A percentile compares a stretch with the other conserved stretches of the same genome.
These are phyloP conservation scores for Halisarca cf. caerulea DNA, from an alignment of 37 sponge, comb jelly and placozoan species.

Conservation along the genomic window DNA sequence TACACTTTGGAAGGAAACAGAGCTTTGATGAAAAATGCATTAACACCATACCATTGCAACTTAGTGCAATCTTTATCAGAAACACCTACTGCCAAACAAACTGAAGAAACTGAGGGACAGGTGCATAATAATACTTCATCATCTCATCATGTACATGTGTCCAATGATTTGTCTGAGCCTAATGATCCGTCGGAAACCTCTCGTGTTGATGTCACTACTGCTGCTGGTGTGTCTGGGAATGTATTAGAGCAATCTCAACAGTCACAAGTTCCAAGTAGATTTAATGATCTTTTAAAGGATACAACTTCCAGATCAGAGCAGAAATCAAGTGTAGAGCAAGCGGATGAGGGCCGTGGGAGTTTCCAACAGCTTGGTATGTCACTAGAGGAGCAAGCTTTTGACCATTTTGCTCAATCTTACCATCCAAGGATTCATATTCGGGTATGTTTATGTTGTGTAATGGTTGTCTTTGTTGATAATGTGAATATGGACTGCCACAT, in stretches of 20 bases:
- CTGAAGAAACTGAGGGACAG: neutral
- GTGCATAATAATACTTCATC: neutral
- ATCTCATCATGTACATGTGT: neutral
- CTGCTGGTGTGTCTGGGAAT: neutral
- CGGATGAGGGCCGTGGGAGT: too few relatives aligned
- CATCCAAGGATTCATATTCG: too few relatives aligned
- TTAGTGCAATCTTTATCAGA: neutral
- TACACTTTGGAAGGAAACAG: neutral
- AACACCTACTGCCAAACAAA: neutral
- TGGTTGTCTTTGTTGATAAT: too few relatives aligned
- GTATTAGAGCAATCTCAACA: neutral
- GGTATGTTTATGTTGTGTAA: too few relatives aligned
- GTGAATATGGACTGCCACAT: too few relatives aligned
- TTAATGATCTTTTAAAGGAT: too few relatives aligned
- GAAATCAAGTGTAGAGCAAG: too few relatives aligned
- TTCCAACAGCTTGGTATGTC: too few relatives aligned
- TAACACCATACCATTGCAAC: neutral
- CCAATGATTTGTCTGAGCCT: neutral
- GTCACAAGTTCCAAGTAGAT: neutral
- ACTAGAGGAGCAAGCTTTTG: too few relatives aligned
- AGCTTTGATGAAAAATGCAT: neutral
- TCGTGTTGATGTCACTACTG: too few relatives aligned
- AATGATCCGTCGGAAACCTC: neutral
- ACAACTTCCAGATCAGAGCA: too few relatives aligned
- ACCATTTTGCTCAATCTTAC: too few relatives aligned